Conservation (phyloP, 2,113 vertebrate species). For the Nestor notabilis region DNA sequence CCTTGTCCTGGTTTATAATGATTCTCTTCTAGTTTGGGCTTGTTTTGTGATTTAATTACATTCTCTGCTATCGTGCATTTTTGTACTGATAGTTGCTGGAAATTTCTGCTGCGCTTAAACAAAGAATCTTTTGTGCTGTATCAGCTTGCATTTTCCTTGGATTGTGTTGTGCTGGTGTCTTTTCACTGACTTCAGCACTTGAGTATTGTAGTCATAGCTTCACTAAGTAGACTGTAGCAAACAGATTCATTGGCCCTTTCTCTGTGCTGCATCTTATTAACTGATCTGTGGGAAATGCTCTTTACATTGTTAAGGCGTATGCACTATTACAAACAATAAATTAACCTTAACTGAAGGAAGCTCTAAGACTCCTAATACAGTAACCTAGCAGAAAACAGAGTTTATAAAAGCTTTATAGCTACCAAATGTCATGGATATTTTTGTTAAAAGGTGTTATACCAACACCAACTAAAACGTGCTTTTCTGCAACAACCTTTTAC, state of each 20-base stretch:
- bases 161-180: slow-evolving; percentile 65
- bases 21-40: slow-evolving; percentile 70
- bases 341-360: slow-evolving; percentile 39
- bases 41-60: slow-evolving; percentile 77
- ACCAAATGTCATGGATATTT: not conserved
- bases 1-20: slow-evolving; percentile 70
- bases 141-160: slow-evolving; percentile 72
- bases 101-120: slow-evolving; percentile 73
- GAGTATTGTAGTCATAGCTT: slow-evolving; percentile 50
- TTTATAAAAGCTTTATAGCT: not conserved
- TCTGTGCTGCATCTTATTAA: slow-evolving; percentile 65
- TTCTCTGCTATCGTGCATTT: slow-evolving; percentile 61
- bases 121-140: slow-evolving; percentile 73
- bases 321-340: slow-evolving; percentile 36
- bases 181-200: slow-evolving; percentile 74
- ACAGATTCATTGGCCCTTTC: slow-evolving; percentile 70
- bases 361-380: slow-evolving; percentile 10
- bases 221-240: slow-evolving; percentile 71
- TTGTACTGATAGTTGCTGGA: slow-evolving; percentile 69
- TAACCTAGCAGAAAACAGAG: not conserved
- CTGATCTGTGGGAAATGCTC: slow-evolving; percentile 44
- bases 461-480: not conserved
- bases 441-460: not conserved
- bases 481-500: slow-evolving; percentile 1
- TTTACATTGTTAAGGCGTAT: slow-evolving; percentile 22